Evolutionary conservation across 2,113 vertebrate genomes (phyloP).

Genomic region (Myocastor coypus): DNA sequence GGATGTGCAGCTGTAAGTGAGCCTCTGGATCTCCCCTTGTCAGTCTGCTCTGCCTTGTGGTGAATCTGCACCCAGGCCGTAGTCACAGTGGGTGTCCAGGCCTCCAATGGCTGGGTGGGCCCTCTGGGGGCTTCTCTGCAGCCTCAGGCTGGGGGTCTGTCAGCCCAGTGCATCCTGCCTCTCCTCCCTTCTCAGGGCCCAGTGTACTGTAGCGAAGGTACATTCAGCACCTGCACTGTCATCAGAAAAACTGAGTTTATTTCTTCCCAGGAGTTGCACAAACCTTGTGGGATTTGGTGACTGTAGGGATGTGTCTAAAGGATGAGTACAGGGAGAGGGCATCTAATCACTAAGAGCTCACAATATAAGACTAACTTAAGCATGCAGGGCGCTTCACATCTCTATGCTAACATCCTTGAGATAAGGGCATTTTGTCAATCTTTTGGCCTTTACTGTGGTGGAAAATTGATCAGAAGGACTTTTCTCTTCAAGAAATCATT

Average conservation of each 20-base stretch:
- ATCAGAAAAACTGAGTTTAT: neutral
- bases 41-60: neutral
- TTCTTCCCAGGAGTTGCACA: neutral
- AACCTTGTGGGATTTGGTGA: no score
- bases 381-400: neutral
- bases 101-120: neutral
- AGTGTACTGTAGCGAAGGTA: fast-evolving
- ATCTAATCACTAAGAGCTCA: neutral
- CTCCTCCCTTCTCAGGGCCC: neutral
- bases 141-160: neutral
- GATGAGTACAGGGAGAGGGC: fast-evolving
- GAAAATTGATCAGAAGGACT: neutral
- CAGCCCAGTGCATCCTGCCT: neutral
- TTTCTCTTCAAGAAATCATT: neutral
- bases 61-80: neutral
- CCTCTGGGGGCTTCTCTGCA: neutral
- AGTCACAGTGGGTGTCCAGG: fast-evolving
- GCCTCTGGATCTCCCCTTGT: neutral
- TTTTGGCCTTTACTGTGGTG: neutral
- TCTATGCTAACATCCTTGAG: neutral
- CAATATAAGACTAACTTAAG: neutral
- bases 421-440: neutral
- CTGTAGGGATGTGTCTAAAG: neutral
- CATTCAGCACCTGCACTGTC: no score
- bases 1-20: neutral